Evolutionary conservation across 2,888 invertebrate genomes (phyloP).

Genomic region (Hipparchia sbordonii): DNA sequence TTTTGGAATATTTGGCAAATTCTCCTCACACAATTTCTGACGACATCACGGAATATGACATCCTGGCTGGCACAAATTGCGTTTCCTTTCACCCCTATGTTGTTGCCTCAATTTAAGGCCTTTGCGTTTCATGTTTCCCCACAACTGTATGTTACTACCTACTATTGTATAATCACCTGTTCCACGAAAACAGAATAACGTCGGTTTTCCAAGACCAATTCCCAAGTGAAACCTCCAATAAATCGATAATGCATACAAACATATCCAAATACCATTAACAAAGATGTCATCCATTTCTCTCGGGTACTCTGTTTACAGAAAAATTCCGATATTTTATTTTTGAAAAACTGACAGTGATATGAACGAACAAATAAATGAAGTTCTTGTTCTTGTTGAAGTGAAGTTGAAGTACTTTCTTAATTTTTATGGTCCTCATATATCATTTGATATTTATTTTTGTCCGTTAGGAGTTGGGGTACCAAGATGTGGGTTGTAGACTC

Average conservation of each 20-base stretch:
- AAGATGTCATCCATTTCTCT: constrained; percentile 65
- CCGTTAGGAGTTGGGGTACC: no score
- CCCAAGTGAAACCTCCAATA: constrained; percentile 69
- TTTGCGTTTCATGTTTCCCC: constrained; percentile 3
- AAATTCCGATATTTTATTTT: neutral
- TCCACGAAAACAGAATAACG: constrained; percentile 65
- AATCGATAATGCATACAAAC: constrained; percentile 64
- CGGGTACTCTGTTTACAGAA: constrained; percentile 46
- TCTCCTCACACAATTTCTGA: neutral
- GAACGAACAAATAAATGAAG: no score
- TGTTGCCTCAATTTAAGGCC: neutral
- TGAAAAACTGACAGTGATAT: neutral
- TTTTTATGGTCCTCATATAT: no score
- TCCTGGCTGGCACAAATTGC: neutral
- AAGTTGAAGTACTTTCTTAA: no score
- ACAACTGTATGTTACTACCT: neutral
- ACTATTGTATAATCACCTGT: constrained; percentile 48
- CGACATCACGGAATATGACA: neutral
- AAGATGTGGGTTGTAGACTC: no score
- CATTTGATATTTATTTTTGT: no score
- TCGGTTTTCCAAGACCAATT: constrained; percentile 55
- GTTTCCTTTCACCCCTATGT: neutral
- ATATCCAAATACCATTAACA: constrained; percentile 63
- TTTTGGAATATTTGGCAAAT: neutral
- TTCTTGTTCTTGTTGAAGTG: no score